Base-by-base conservation (phyloP, 2,113 vertebrate species). In the Gallinago jamesoni region DNA sequence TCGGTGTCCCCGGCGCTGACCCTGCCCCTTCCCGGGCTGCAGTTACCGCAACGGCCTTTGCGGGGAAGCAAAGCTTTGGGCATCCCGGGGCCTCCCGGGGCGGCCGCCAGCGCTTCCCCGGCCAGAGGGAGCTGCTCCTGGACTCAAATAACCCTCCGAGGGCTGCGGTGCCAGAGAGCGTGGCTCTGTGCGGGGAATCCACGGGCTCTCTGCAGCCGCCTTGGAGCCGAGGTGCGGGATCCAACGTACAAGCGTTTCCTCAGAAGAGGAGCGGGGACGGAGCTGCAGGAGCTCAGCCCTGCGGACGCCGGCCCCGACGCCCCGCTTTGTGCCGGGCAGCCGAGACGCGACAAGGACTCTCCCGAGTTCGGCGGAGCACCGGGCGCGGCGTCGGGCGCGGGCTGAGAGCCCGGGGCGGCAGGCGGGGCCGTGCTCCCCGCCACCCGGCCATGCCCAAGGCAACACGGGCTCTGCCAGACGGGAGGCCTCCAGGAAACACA, bases 401-500 rank as follows among this genome's bases (percentile, higher is more conserved):
- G 52, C 28, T 81, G 20, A 2, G 27, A 4, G 24, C 24, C 17
- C 74, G 16, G 53, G 53, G 53, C 16, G 14, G 76, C 95, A 94
- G 94, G 87, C 87, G 48, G 88, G 74, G 70, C 78, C 72, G 35
- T 4, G 45, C 94, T 75, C 87, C 53, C 87, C 3, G 87, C 93
- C 82, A 82, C 70, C 60, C 2, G 50, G 66, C 83, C 28, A 2
- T 48, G 88, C 88, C 90, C 85, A 23, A 16, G 16, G 88, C 94
- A 94, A 79, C 85, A 76, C 20, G 2, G 28, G 0, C 69, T 0
- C 2, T 50, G 95, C 95, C 96, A 95, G 92, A 17, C 4, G 0
- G 2, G 94, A 68, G 82, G 95, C 90, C 94, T 95, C 94, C 69
- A 90, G 95, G 94, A 97, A 95, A 97, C 45, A 79, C 59, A 95